phyloP scores from a whole-genome alignment of 2,113 vertebrate species.

The Mesitornis unicolor region DNA sequence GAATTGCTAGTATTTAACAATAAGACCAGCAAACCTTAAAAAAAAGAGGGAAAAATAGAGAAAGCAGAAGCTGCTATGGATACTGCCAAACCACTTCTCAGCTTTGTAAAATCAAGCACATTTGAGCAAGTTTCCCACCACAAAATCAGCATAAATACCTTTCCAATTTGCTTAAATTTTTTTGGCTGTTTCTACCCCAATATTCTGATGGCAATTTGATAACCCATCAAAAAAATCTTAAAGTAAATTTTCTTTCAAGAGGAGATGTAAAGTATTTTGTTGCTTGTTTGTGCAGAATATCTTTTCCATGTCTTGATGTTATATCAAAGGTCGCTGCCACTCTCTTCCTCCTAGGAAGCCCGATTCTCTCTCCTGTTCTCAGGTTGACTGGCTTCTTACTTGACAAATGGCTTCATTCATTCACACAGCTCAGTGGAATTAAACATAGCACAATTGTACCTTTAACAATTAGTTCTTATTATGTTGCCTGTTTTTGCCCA shows the following conservation, averaged over 20 bases:
- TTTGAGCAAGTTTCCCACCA: neutral
- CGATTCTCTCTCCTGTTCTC: neutral
- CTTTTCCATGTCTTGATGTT: neutral
- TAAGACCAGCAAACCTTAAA: conserved; percentile 37
- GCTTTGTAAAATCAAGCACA: conserved; percentile 17
- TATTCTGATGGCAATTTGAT: conserved; percentile 18
- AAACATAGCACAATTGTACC: neutral
- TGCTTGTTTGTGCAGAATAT: conserved; percentile 7
- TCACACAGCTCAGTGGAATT: neutral
- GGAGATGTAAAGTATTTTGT: neutral
- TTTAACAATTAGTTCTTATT: neutral
- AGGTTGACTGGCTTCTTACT: neutral
- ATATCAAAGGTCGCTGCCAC: neutral
- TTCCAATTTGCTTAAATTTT: neutral
- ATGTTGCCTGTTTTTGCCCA: neutral
- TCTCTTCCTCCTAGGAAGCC: neutral
- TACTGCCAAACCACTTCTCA: conserved; percentile 39
- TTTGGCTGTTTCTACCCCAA: neutral
- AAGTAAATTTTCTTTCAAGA: neutral
- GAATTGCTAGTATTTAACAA: conserved; percentile 19
- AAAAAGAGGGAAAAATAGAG: conserved; percentile 20
- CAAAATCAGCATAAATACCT: conserved; percentile 26
- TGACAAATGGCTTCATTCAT: neutral
- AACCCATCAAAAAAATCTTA: neutral
- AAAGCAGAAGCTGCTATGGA: conserved; percentile 45